These are phyloP conservation scores for Marmota monax DNA, from an alignment of 2,113 vertebrate species.

Conservation along the genomic window DNA sequence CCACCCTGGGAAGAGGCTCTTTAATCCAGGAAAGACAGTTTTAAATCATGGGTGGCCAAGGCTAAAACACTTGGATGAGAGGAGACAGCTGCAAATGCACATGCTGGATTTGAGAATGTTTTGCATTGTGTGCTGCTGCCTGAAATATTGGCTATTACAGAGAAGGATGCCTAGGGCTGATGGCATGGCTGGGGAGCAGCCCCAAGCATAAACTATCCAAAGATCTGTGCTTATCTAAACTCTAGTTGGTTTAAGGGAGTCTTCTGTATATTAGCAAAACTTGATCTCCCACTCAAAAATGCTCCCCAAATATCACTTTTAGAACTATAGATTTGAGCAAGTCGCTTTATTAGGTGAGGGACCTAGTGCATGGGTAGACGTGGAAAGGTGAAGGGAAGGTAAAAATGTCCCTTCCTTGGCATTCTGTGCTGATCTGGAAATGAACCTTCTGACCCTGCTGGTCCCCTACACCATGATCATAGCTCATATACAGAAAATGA, in stretches of 20 bases:
- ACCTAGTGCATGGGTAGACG: neutral
- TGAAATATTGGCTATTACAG: neutral
- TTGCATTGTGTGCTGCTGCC: neutral
- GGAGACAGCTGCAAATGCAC: slow-evolving; percentile 73
- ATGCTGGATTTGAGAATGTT: slow-evolving; percentile 64
- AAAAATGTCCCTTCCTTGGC: neutral
- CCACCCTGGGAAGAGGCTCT: slow-evolving; percentile 47
- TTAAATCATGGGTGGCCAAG: slow-evolving; percentile 49
- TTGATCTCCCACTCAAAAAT: slow-evolving; percentile 33
- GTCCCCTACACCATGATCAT: neutral
- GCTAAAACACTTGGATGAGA: slow-evolving; percentile 77
- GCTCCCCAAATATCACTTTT: neutral
- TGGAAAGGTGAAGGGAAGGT: neutral
- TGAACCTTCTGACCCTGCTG: neutral
- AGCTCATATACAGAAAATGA: slow-evolving; percentile 28
- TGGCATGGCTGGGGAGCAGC: neutral
- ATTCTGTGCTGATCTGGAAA: slow-evolving; percentile 26
- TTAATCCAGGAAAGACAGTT: slow-evolving; percentile 70
- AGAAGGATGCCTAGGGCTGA: neutral
- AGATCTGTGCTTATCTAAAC: slow-evolving; percentile 3
- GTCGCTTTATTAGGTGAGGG: neutral
- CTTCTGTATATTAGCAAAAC: slow-evolving; percentile 32
- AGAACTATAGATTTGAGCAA: neutral
- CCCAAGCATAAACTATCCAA: neutral
- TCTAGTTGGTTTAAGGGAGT: slow-evolving; percentile 49